Base-by-base conservation (phyloP, 2,888 invertebrate genomes). In the Gryllus longicercus region DNA sequence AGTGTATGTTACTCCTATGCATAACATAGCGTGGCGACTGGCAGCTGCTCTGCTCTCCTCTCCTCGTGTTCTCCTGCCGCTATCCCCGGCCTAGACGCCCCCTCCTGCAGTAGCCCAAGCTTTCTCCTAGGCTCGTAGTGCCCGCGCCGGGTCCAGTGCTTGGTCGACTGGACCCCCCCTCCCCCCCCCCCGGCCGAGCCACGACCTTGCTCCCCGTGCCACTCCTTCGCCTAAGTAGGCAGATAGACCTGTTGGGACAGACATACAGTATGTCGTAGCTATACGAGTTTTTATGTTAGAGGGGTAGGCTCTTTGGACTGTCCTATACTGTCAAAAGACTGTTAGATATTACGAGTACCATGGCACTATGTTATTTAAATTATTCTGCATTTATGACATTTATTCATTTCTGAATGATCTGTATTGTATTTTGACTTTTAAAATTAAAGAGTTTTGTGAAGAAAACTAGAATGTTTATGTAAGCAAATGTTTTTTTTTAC, bases 301-400 rank as follows among this genome's bases (percentile, higher is more conserved):
- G 77, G 78, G 23, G 51, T 78, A 63, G 63, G 25, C 38, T 78
- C 38, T 75, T 78, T 78, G 74, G 78, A 78, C 63, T 63, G 51
- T 77, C 50, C 77, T 77, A 50, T 78, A 63, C 38, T 79, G 74
- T 79, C 50, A 79, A 79, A 79, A 79, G 78, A 79, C 78, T 79
- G 78, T 79, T 79, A 79, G 78, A 79, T 79, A 50, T 79, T 75
- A 79, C 74, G 63, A 63, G 63, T 75, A 49, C 78, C 49, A 74
- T 79, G 75, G 75, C 78, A 79, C 75, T 79, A 74, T 74, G 50
- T 74, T 79, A 79, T 74, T 79, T 79, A 79, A 79, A 79, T 79
- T 79, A 79, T 79, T 79, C 38, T 74, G 75, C 23, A 74, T 51
- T 74, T 75, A 74, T 79, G 74, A 74, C 78, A 79, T 79, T 79